Percentiles rank a stretch among this genome's conserved stretches.
Evolutionary conservation across 2,113 vertebrate genomes (phyloP).

Genomic region (Micromys minutus): DNA sequence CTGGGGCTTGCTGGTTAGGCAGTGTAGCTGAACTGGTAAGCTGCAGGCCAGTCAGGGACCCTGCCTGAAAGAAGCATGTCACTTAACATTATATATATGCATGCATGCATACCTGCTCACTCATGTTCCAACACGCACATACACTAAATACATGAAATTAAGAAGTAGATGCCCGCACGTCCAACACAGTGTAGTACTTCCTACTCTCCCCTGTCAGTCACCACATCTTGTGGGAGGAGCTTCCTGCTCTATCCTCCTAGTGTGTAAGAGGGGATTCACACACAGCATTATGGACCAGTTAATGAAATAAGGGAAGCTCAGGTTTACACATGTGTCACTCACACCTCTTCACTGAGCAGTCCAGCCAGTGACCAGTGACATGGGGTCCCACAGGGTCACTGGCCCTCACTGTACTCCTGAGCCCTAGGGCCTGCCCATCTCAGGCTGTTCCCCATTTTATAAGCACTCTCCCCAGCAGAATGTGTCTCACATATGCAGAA

Average conservation of each 20-base stretch:
- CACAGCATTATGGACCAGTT: too few relatives aligned
- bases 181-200: too few relatives aligned
- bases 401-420: too few relatives aligned
- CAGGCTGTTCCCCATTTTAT: too few relatives aligned
- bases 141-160: background rate
- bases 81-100: background rate
- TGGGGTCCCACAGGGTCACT: too few relatives aligned
- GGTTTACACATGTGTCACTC: too few relatives aligned
- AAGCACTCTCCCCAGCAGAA: too few relatives aligned
- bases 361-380: too few relatives aligned
- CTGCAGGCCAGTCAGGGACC: background rate
- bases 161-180: fast-evolving
- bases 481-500: background rate
- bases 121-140: background rate
- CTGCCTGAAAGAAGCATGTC: background rate
- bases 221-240: background rate
- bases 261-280: too few relatives aligned
- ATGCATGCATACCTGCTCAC: background rate
- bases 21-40: background rate
- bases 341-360: too few relatives aligned
- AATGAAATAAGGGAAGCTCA: too few relatives aligned
- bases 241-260: background rate
- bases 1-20: background rate
- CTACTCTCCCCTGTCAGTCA: fast-evolving
- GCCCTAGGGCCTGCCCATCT: too few relatives aligned